phyloP scores from a whole-genome alignment of 2,888 invertebrate species.

The Harpalus rufipes region DNA sequence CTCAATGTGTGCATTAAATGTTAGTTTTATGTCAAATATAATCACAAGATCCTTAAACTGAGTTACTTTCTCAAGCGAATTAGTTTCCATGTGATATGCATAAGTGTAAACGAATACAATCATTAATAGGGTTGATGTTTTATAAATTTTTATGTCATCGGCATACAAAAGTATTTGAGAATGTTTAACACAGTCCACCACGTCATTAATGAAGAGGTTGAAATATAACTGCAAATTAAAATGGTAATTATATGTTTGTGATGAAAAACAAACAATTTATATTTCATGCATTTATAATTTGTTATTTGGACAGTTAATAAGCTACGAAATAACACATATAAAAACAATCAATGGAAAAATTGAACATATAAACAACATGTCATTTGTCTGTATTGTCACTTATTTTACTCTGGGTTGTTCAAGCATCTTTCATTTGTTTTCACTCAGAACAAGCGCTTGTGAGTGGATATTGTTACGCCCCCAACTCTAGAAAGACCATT shows the following conservation, averaged over 20 bases:
- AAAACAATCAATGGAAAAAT: neutral
- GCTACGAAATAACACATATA: neutral
- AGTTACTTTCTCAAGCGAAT: no score
- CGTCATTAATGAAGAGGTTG: no score
- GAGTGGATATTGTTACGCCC: constrained; percentile 32
- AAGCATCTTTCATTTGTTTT: constrained; percentile 29
- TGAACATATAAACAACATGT: neutral
- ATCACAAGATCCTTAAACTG: no score
- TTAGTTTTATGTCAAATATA: no score
- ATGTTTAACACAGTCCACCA: no score
- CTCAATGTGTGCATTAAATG: no score
- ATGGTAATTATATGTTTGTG: neutral
- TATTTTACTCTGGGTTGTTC: neutral
- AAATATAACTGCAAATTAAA: neutral
- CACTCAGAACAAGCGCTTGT: constrained; percentile 10
- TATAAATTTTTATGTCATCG: no score
- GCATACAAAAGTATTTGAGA: no score
- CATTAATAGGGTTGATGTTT: no score
- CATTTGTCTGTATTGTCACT: neutral
- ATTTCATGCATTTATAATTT: constrained; percentile 35
- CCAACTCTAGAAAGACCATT: neutral
- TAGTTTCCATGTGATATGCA: no score
- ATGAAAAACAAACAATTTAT: neutral
- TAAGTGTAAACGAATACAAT: no score
- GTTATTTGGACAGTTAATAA: neutral